Evolutionary conservation across 2,113 vertebrate species (phyloP).

Genomic region (Salvator merianae): DNA sequence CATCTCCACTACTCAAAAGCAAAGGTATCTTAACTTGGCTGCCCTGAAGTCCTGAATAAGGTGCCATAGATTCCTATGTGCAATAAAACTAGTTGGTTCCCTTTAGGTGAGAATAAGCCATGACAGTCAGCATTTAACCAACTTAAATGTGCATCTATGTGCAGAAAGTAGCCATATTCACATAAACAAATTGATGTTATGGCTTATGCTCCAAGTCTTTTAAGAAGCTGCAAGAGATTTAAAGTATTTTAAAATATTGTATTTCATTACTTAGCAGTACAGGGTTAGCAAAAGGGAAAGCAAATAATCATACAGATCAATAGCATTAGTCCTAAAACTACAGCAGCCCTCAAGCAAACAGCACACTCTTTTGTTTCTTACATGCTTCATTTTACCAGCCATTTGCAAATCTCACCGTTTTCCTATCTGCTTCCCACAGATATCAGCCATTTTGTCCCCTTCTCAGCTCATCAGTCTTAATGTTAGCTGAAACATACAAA

Average conservation of each 20-base stretch:
- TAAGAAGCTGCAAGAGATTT: not conserved
- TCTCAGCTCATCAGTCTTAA: not conserved
- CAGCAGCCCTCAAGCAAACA: not conserved
- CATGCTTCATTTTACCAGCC: not conserved
- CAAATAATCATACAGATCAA: not conserved
- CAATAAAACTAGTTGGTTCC: too few relatives aligned
- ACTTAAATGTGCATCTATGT: too few relatives aligned
- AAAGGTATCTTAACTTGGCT: too few relatives aligned
- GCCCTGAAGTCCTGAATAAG: too few relatives aligned
- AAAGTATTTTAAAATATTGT: not conserved
- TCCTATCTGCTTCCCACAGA: too few relatives aligned
- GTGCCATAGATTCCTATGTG: too few relatives aligned
- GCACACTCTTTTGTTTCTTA: not conserved
- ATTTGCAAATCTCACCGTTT: not conserved
- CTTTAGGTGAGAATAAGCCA: too few relatives aligned
- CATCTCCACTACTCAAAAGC: too few relatives aligned
- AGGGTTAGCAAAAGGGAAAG: not conserved
- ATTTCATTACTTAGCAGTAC: not conserved
- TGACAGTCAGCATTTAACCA: too few relatives aligned
- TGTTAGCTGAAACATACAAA: not conserved
- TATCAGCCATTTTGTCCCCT: not conserved
- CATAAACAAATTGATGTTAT: too few relatives aligned
- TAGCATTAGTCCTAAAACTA: not conserved
- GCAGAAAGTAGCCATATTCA: too few relatives aligned
- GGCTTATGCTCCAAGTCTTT: too few relatives aligned